Evolutionary conservation across 1,140 invertebrate genomes (phyloP), one percentile per base, ranked within the genome.

Genomic region (Musca vetustissima): DNA sequence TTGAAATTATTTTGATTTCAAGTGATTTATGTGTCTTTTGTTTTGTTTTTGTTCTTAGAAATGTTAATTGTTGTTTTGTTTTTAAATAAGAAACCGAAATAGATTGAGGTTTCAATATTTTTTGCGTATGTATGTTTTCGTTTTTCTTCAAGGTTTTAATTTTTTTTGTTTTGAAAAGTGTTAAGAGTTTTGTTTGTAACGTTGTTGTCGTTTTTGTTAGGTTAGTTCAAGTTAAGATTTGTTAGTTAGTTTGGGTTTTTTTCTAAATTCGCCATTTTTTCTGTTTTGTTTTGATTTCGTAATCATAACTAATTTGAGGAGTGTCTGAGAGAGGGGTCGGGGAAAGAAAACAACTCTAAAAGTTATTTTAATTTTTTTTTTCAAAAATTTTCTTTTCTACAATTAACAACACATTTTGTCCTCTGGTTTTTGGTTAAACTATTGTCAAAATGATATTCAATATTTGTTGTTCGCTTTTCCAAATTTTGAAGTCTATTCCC

Each of bases 81-180:
- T 67, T 43, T 72, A 25, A 52, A 65, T 71, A 70, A 64, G 74
- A 75, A 75, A 75, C 74, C 74, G 74, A 74, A 75, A 74, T 73
- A 73, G 74, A 70, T 75, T 74, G 74, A 75, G 74, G 74, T 75
- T 72, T 68, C 71, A 57, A 49, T 65, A 49, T 24, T 55, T 57
- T n/a, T n/a, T n/a, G n/a, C n/a, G n/a, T 57, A 19, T 43, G 36
- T 43, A 43, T 43, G 1, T 14, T 49, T 49, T 15, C 48, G 1
- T 49, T 49, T 32, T 32, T 59, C 4, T 36, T 61, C 13, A 9
- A 17, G 36, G 15, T 61, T 43, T 19, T 43, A 43, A 43, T 43
- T 43, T 55, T 52, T 52, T 13, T n/a, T n/a, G n/a, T n/a, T 55
- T 55, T 55, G 53, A 11, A 24, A 55, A 52, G 21, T 52, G n/a